Percentiles rank a stretch among this genome's conserved stretches.
Evolutionary conservation across 2,888 invertebrate species (phyloP).

Genomic region (Xylocampa areola): DNA sequence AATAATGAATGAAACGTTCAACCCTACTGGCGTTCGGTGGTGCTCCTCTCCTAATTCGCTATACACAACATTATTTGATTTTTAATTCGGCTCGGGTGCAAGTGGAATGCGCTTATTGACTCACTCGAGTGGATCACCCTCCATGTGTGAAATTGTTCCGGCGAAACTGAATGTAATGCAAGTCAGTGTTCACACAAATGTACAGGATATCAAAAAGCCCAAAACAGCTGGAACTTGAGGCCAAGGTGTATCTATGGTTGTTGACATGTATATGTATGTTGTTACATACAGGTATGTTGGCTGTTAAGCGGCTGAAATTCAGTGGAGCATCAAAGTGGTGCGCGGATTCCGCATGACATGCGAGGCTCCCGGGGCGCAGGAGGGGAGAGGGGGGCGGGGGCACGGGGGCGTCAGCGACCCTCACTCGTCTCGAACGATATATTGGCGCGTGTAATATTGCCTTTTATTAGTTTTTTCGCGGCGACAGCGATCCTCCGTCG

Average conservation of each 20-base stretch:
- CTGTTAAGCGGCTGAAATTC: constrained; percentile 21
- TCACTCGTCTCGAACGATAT: constrained; percentile 63
- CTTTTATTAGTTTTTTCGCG: constrained; percentile 88
- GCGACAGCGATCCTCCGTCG: constrained; percentile 71
- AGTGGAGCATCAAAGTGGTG: constrained; percentile 44
- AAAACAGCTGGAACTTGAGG: background rate
- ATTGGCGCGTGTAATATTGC: constrained; percentile 78
- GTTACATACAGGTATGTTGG: background rate
- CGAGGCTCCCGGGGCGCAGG: constrained; percentile 25
- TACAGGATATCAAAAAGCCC: background rate
- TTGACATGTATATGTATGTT: background rate
- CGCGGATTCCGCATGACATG: constrained; percentile 28
- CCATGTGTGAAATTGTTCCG: constrained; percentile 25
- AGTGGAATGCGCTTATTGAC: constrained; percentile 84
- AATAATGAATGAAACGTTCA: constrained; percentile 21
- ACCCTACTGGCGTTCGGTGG: constrained; percentile 36
- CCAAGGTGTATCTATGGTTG: background rate
- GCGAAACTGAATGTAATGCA: constrained; percentile 19
- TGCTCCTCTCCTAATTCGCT: constrained; percentile 73
- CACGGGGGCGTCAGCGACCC: constrained; percentile 41
- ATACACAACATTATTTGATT: constrained; percentile 88
- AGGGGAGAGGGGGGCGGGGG: constrained; percentile 3
- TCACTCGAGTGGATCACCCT: constrained; percentile 62
- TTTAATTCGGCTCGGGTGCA: constrained; percentile 83
- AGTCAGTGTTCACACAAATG: constrained; percentile 1